phyloP scores from a whole-genome alignment of 2,888 invertebrate species.

The Pristionchus fissidentatus region DNA sequence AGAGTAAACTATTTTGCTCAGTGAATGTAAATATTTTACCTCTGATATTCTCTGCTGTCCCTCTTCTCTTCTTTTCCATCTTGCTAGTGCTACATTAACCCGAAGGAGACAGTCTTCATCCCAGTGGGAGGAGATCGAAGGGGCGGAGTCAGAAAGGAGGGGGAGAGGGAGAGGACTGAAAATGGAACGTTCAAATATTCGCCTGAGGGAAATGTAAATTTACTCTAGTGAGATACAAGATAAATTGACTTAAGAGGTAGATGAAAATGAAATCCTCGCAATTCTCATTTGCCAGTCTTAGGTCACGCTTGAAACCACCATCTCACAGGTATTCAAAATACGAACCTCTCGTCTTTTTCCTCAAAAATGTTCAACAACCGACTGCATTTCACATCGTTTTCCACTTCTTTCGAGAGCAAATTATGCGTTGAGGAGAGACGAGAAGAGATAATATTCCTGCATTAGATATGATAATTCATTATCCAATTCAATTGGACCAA shows the following conservation, averaged over 20 bases:
- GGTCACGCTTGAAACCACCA: too few species aligned
- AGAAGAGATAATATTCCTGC: not conserved
- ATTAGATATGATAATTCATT: not conserved
- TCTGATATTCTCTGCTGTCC: not conserved
- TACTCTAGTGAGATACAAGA: not conserved
- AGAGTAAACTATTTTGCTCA: too few species aligned
- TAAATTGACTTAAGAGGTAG: too few species aligned
- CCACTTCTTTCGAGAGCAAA: constrained; percentile 20
- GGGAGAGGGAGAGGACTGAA: not conserved
- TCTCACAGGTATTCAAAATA: not conserved
- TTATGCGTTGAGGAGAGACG: constrained; percentile 34
- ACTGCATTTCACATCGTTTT: constrained; percentile 6
- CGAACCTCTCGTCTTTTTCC: not conserved
- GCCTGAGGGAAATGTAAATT: not conserved
- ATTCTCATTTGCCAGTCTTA: too few species aligned
- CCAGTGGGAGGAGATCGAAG: not conserved
- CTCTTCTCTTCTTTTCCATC: constrained; percentile 5
- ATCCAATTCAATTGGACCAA: not conserved
- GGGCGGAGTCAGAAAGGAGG: not conserved
- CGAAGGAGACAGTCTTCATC: constrained; percentile 6
- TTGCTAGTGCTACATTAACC: constrained; percentile 7
- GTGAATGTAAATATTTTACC: too few species aligned
- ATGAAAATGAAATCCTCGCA: not conserved
- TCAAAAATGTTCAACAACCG: not conserved
- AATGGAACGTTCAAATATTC: not conserved